These are phyloP conservation scores for Auanema freiburgensis DNA, from an alignment of 2,888 invertebrate species.

Conservation along the genomic window DNA sequence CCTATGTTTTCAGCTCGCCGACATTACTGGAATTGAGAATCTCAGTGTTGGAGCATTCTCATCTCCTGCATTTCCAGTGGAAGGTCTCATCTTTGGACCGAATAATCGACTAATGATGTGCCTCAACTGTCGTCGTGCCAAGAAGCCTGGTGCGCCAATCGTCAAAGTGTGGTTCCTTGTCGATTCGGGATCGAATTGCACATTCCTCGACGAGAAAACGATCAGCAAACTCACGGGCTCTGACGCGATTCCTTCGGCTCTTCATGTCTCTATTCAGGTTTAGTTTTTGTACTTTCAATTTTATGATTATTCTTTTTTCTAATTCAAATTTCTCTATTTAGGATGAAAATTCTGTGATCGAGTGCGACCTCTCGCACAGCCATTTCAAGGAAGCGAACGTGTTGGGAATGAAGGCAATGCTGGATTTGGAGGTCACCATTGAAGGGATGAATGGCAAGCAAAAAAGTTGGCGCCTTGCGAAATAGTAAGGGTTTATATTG, in stretches of 20 bases:
- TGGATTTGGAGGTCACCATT: constrained; percentile 12
- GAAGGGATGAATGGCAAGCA: constrained; percentile 18
- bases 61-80: constrained; percentile 33
- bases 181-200: constrained; percentile 35
- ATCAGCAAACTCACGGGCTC: constrained; percentile 28
- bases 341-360: constrained; percentile 35
- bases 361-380: constrained; percentile 39
- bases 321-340: constrained; percentile 27
- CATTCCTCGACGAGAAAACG: constrained; percentile 33
- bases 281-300: constrained; percentile 29
- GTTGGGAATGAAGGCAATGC: constrained; percentile 25
- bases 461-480: constrained; percentile 12
- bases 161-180: constrained; percentile 37
- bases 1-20: constrained; percentile 36
- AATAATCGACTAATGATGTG: constrained; percentile 38
- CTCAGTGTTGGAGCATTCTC: constrained; percentile 31
- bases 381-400: constrained; percentile 32
- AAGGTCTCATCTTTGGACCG: constrained; percentile 36
- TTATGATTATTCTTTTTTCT: constrained; percentile 29
- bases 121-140: constrained; percentile 35
- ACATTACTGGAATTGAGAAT: constrained; percentile 30
- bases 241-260: constrained; percentile 32
- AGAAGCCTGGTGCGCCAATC: constrained; percentile 38
- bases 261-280: constrained; percentile 35
- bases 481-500: constrained; percentile 6